Evolutionary conservation across 2,888 invertebrate genomes (phyloP).

Genomic region (Nomada lathburiana): DNA sequence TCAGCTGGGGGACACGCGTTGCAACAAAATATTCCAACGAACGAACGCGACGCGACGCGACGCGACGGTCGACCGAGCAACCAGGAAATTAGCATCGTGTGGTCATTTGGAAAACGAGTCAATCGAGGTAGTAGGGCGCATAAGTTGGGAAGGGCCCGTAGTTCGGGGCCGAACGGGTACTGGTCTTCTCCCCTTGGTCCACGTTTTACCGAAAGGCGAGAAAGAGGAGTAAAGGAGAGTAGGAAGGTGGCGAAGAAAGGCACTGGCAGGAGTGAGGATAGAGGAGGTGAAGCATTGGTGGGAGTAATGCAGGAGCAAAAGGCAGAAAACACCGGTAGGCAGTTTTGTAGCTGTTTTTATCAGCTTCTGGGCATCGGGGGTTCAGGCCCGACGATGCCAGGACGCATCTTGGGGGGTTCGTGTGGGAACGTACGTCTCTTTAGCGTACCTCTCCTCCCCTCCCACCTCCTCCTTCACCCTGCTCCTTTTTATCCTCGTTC

Average conservation of each 20-base stretch:
- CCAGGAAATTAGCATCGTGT: not conserved
- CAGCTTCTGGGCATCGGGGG: slow-evolving; percentile 84
- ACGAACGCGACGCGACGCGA: too few relatives aligned
- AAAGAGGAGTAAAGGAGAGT: slow-evolving; percentile 37
- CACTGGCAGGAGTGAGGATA: slow-evolving; percentile 37
- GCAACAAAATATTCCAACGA: too few relatives aligned
- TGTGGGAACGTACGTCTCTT: slow-evolving; percentile 84
- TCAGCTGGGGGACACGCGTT: too few relatives aligned
- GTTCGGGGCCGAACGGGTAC: not conserved
- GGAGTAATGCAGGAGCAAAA: slow-evolving; percentile 74
- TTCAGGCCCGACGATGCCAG: slow-evolving; percentile 79
- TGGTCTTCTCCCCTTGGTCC: slow-evolving; percentile 24
- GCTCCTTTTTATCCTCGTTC: slow-evolving; percentile 47
- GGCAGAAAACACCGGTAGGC: slow-evolving; percentile 75
- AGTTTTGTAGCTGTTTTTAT: slow-evolving; percentile 85
- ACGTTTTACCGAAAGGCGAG: slow-evolving; percentile 54
- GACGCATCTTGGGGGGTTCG: slow-evolving; percentile 84
- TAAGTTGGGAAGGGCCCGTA: slow-evolving; percentile 10
- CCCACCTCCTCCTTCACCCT: slow-evolving; percentile 41
- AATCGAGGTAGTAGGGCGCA: slow-evolving; percentile 36
- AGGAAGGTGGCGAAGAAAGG: slow-evolving; percentile 52
- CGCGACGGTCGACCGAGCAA: too few relatives aligned
- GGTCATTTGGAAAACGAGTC: slow-evolving; percentile 52
- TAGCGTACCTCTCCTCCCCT: slow-evolving; percentile 72
- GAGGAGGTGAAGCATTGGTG: slow-evolving; percentile 26